Base-by-base conservation (phyloP, 2,113 vertebrate genomes). In the Seriola rivoliana region DNA sequence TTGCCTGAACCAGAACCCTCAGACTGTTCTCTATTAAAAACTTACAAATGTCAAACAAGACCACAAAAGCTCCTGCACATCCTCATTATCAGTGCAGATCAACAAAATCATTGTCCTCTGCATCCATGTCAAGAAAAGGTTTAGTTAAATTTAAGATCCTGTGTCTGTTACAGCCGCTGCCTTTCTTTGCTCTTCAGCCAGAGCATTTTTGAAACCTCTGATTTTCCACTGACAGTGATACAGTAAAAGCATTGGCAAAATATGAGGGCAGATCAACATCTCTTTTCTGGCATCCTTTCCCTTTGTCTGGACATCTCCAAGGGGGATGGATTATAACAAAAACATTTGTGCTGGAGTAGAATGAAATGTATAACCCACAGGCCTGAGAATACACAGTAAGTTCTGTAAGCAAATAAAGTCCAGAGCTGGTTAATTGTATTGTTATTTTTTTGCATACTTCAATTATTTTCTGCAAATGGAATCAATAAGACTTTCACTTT, bases 11-110 rank as follows among this genome's bases (percentile, higher is more conserved):
- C 90, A 91, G 87, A 93, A 86, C 82, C 85, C 66, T 73, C 67
- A 81, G 87, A 92, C 91, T 89, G 80, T 85, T 92, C 81, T 72
- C 78, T 66, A 79, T 93, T 93, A 93, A 93, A 82, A 88, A 90
- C 76, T 81, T 85, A 91, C 84, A 87, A 86, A 85, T 93, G 89
- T 91, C 90, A 88, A 90, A 93, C 90, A 89, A 78, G 85, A 89
- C 88, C 89, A 71, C 86, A 91, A 66, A 89, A 87, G 78, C 88
- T 54, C 67, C 78, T 21, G 60, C 69, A 81, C 78, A 85, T 88
- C 82, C 76, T 90, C 75, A 72, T 84, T 81, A 93, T 88, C 75
- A 68, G 69, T 19, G 54, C 70, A 57, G 71, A 86, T 76, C 80
- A 54, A 74, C 77, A 17, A 78, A 75, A 82, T 76, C 71, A 69